Evolutionary conservation across 1,140 invertebrate genomes (phyloP).

Genomic region (Alviniconcha marisindica): DNA sequence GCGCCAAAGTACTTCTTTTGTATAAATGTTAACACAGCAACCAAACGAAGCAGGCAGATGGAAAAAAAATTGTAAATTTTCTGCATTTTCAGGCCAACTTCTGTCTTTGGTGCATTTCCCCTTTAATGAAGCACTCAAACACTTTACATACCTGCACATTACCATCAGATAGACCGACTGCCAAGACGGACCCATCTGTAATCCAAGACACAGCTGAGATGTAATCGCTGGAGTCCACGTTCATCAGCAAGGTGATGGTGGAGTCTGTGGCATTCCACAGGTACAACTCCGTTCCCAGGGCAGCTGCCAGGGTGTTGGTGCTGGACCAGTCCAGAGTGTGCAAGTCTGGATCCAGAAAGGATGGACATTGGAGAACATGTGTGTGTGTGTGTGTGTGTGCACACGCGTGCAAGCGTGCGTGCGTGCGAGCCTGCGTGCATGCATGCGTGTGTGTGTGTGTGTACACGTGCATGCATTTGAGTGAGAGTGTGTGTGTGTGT

Average conservation of each 20-base stretch:
- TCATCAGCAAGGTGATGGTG: slow-evolving; percentile 88
- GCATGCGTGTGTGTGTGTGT: background rate
- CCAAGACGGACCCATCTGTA: slow-evolving; percentile 90
- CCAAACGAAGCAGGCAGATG: too few relatives aligned
- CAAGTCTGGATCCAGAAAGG: slow-evolving; percentile 87
- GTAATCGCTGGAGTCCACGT: slow-evolving; percentile 82
- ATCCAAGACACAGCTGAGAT: slow-evolving; percentile 94
- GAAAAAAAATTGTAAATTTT: too few relatives aligned
- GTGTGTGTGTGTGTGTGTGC: too few relatives aligned
- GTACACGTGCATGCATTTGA: background rate
- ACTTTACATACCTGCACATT: slow-evolving; percentile 76
- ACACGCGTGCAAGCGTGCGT: too few relatives aligned
- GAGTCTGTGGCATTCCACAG: slow-evolving; percentile 96
- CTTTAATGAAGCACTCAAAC: too few relatives aligned
- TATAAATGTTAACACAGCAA: too few relatives aligned
- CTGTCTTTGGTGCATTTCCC: too few relatives aligned
- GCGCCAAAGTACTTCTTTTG: too few relatives aligned
- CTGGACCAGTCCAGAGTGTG: slow-evolving; percentile 97
- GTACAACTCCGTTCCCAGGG: slow-evolving; percentile 89
- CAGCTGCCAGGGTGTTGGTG: slow-evolving; percentile 94
- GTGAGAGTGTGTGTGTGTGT: too few relatives aligned
- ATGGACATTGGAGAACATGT: too few relatives aligned
- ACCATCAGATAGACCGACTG: slow-evolving; percentile 90
- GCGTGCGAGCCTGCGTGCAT: too few relatives aligned
- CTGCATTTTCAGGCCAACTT: too few relatives aligned